Conservation (phyloP, 2,888 invertebrate species). For the Drosophila yooni region DNA sequence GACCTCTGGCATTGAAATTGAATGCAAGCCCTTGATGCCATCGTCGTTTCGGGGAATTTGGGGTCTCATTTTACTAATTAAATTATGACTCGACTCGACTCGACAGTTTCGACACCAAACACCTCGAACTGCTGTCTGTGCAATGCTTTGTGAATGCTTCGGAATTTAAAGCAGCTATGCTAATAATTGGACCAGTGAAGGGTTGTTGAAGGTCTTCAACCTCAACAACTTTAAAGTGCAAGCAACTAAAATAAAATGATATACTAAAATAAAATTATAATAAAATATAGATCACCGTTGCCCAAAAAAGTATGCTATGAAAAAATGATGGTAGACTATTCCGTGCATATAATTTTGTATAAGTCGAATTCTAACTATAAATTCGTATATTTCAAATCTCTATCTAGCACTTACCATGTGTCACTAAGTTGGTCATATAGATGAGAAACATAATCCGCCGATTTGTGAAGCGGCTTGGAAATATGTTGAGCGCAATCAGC, state of each 20-base stretch:
- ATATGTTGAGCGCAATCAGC: conserved; percentile 84
- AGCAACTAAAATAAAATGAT: neutral
- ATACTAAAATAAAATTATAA: neutral
- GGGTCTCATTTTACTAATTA: conserved; percentile 80
- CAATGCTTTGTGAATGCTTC: conserved; percentile 28
- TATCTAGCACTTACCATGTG: conserved; percentile 83
- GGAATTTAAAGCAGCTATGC: conserved; percentile 1
- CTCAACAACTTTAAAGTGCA: neutral
- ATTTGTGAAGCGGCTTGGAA: conserved; percentile 85
- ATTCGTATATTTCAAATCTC: neutral
- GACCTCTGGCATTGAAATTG: conserved; percentile 61
- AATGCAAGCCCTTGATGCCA: conserved; percentile 46
- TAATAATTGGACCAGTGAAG: conserved; percentile 13
- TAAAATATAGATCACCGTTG: neutral
- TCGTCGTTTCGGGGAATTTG: conserved; percentile 63
- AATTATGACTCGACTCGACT: conserved; percentile 67
- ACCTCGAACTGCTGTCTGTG: conserved; percentile 29
- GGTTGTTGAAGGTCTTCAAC: neutral
- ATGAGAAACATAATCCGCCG: conserved; percentile 85
- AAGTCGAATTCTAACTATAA: neutral
- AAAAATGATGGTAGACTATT: rapidly evolving
- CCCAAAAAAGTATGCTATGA: conserved; percentile 1
- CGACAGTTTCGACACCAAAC: conserved; percentile 62
- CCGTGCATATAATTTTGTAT: neutral
- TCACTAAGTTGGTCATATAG: conserved; percentile 85